A percentile compares a stretch with the other conserved stretches of the same genome.
Evolutionary conservation across 1,140 invertebrate genomes (phyloP).

Genomic region (Zaprionus inermis): DNA sequence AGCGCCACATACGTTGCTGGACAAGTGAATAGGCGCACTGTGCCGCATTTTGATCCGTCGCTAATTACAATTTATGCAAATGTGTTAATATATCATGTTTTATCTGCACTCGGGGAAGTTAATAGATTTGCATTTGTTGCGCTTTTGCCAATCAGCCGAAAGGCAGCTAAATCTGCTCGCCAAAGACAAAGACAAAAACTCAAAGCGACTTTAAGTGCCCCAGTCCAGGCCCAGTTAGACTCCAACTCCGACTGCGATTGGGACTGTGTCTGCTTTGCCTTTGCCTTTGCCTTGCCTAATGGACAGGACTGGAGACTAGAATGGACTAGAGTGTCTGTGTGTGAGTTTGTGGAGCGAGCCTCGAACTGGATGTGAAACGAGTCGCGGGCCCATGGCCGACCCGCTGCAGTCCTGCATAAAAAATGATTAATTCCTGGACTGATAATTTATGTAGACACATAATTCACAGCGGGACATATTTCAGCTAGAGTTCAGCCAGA

Average conservation of each 20-base stretch:
- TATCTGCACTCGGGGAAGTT: slow-evolving; percentile 1
- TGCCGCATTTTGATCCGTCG: not conserved
- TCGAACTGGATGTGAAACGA: not conserved
- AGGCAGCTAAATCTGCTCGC: slow-evolving; percentile 36
- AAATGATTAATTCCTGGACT: slow-evolving; percentile 80
- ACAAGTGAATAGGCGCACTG: slow-evolving; percentile 15
- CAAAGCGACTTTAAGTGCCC: slow-evolving; percentile 72
- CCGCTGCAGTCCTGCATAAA: slow-evolving; percentile 69
- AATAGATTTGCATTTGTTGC: slow-evolving; percentile 31
- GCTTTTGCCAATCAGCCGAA: slow-evolving; percentile 21
- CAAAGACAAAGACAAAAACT: slow-evolving; percentile 69
- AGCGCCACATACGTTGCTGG: slow-evolving; percentile 14
- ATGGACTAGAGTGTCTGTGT: not conserved
- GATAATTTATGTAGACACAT: slow-evolving; percentile 83
- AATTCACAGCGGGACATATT: slow-evolving; percentile 82
- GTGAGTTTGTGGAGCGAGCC: not conserved
- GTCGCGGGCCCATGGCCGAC: slow-evolving; percentile 3
- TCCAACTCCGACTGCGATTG: slow-evolving; percentile 16
- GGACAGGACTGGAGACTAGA: slow-evolving; percentile 42
- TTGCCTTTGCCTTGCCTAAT: slow-evolving; percentile 61
- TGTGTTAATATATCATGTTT: slow-evolving; percentile 21
- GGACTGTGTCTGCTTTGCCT: not conserved
- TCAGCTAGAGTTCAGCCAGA: slow-evolving; percentile 70
- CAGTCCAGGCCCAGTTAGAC: slow-evolving; percentile 28
- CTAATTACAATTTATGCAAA: slow-evolving; percentile 18